These are phyloP conservation scores for Drosophila yakuba DNA, from an alignment of 1,140 invertebrate species.

Conservation along the genomic window DNA sequence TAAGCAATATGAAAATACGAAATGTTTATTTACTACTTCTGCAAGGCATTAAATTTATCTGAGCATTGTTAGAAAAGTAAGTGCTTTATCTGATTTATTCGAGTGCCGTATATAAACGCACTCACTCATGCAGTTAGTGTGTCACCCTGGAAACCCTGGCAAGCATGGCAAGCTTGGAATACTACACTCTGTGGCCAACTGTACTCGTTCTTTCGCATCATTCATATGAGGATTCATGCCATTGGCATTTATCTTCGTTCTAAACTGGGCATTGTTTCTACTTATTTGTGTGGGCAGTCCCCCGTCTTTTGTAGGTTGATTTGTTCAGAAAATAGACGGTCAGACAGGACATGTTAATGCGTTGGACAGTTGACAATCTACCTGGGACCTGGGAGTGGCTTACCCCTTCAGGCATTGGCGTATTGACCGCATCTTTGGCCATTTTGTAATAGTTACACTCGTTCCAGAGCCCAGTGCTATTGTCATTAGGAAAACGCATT, in stretches of 20 bases:
- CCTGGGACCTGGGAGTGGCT: background rate
- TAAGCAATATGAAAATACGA: too few relatives aligned
- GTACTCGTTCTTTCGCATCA: constrained; percentile 51
- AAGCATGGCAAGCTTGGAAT: constrained; percentile 20
- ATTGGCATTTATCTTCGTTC: constrained; percentile 74
- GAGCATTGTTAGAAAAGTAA: too few relatives aligned
- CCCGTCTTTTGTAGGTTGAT: constrained; percentile 22
- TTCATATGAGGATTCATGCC: constrained; percentile 50
- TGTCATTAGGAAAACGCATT: constrained; percentile 7
- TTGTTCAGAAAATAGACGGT: constrained; percentile 11
- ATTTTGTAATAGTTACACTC: constrained; percentile 16
- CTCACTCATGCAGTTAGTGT: constrained; percentile 75
- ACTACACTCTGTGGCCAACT: constrained; percentile 40
- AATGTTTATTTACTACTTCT: too few relatives aligned
- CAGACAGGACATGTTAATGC: constrained; percentile 21
- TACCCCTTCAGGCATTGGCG: background rate
- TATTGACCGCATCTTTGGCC: constrained; percentile 21
- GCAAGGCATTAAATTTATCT: too few relatives aligned
- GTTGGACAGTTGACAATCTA: constrained; percentile 18
- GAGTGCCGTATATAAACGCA: constrained; percentile 47
- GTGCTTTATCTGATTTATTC: background rate
- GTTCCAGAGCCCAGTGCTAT: background rate
- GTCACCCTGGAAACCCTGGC: constrained; percentile 45
- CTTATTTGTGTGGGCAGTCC: constrained; percentile 15
- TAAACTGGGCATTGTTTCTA: constrained; percentile 31